Conservation (phyloP, 2,113 vertebrate species). For the Mastomys coucha region DNA sequence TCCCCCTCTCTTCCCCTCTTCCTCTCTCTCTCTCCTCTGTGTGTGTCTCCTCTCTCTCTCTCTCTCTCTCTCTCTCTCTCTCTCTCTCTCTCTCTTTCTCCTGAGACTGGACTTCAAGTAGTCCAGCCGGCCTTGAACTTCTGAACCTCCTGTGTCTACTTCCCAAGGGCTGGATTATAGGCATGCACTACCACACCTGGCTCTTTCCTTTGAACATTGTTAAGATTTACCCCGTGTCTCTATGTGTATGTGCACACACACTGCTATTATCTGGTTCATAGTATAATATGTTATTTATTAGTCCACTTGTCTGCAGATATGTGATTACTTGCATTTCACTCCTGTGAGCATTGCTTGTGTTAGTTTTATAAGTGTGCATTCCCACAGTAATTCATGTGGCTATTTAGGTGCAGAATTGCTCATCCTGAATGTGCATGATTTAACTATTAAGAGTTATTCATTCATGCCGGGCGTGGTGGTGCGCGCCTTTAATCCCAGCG, state of each 20-base stretch:
- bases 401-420: not conserved
- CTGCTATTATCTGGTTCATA: not conserved
- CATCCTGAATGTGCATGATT: not conserved
- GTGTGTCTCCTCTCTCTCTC: not conserved
- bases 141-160: not conserved
- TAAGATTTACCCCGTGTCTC: too few relatives aligned
- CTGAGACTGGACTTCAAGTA: not conserved
- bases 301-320: not conserved
- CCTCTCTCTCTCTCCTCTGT: not conserved
- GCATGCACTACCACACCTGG: not conserved
- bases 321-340: slow-evolving; percentile 3
- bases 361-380: not conserved
- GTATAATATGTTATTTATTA: slow-evolving; percentile 19
- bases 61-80: not conserved
- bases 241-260: not conserved
- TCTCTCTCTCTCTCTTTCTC: not conserved
- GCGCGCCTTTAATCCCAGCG: too few relatives aligned
- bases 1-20: too few relatives aligned
- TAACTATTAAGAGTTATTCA: not conserved
- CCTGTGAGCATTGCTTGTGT: not conserved
- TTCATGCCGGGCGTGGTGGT: too few relatives aligned
- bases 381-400: not conserved
- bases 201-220: not conserved
- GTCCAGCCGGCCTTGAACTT: not conserved
- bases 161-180: not conserved